Conservation (phyloP, 2,113 vertebrate species). For the Lucifuga dentata region DNA sequence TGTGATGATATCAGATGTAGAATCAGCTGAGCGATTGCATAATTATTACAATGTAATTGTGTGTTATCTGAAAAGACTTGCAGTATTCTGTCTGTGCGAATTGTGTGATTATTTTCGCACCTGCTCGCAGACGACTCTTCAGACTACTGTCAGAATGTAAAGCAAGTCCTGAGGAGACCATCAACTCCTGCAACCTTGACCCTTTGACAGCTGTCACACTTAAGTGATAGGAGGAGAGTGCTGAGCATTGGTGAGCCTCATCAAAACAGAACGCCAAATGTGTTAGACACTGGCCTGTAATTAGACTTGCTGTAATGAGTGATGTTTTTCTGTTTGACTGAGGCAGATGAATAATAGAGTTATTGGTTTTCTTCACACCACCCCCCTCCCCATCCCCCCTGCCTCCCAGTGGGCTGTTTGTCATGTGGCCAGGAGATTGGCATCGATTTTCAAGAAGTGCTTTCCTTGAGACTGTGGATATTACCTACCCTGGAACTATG, state of each 20-base stretch:
- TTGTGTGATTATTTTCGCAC: slow-evolving; percentile 9
- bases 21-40: slow-evolving; percentile 35
- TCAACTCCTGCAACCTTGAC: slow-evolving; percentile 24
- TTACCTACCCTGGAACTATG: slow-evolving; percentile 4
- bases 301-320: slow-evolving; percentile 30
- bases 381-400: slow-evolving; percentile 22
- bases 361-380: slow-evolving; percentile 20
- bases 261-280: slow-evolving; percentile 27
- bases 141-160: slow-evolving; percentile 3
- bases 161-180: neutral
- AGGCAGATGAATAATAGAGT: slow-evolving; percentile 32
- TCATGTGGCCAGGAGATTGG: slow-evolving; percentile 45
- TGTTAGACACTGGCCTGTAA: slow-evolving; percentile 8
- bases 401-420: slow-evolving; percentile 32
- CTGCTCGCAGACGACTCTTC: slow-evolving; percentile 7
- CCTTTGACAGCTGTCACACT: no score
- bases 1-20: slow-evolving; percentile 20
- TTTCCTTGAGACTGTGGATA: slow-evolving; percentile 14
- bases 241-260: slow-evolving; percentile 24
- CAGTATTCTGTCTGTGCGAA: slow-evolving; percentile 11
- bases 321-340: slow-evolving; percentile 35
- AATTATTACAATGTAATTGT: slow-evolving; percentile 20
- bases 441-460: slow-evolving; percentile 43
- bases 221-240: no score
- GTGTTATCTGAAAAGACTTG: slow-evolving; percentile 10